Base-by-base conservation (phyloP, 1,140 invertebrate species). In the Cheumatopsyche charites region DNA sequence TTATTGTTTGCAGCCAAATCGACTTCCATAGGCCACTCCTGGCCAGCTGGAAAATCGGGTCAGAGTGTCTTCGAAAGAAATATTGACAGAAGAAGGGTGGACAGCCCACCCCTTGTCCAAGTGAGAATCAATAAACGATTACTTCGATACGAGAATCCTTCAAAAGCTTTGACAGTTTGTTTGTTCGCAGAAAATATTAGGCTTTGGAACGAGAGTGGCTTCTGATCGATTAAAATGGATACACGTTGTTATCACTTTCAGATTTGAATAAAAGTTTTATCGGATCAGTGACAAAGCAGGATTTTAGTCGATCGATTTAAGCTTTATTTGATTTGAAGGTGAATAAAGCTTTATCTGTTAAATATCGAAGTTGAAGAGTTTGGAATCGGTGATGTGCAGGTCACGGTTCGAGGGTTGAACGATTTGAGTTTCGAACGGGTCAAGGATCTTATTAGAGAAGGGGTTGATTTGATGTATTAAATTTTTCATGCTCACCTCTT, bases 401-500 rank as follows among this genome's bases (percentile, higher is more conserved):
- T 62, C 58, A 29, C n/a, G 58, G 58, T n/a, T 41, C 23, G 23
- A 58, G 25, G 19, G 19, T 49, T 49, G 47, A 49, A 5, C 29
- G 3, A 4, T 36, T 36, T 49, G n/a, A 21, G 13, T 49, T 21
- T 15, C 13, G 47, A 13, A 13, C 13, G 47, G 47, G 29, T 36
- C 47, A 49, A 49, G n/a, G 47, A 13, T 36, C 9, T 9, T 3
- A 36, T 36, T 3, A 4, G 3, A 9, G 3, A 36, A 36, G 3
- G 29, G 29, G 47, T 3, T 49, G n/a, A 4, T 15, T 6, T 4
- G 52, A 21, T 19, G 15, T 42, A 42, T 42, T 42, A 6, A 42
- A 6, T 42, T 42, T 52, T 15, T 11, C 11, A 21, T 1, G 21
- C 62, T 80, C 7, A 85, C 77, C 74, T 86, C 82, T 19, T 83